phyloP scores from a whole-genome alignment of 2,888 invertebrate species.

The Campaea margaritaria region DNA sequence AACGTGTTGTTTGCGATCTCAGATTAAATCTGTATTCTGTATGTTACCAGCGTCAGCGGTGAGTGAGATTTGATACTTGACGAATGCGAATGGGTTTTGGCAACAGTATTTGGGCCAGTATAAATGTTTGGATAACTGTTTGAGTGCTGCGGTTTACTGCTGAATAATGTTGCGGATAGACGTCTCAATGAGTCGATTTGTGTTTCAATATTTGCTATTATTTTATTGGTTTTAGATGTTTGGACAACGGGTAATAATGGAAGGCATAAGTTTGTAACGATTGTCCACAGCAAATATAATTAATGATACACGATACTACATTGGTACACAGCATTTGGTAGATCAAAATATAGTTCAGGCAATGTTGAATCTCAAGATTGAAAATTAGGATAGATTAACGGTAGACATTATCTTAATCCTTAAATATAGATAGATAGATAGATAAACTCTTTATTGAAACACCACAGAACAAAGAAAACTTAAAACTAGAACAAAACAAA shows the following conservation, averaged over 20 bases:
- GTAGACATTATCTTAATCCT: too few relatives aligned
- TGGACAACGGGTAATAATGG: neutral
- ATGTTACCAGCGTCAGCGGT: constrained; percentile 21
- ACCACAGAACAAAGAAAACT: too few relatives aligned
- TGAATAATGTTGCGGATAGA: constrained; percentile 22
- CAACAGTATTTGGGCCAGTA: constrained; percentile 45
- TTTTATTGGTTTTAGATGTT: constrained; percentile 18
- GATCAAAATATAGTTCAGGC: too few relatives aligned
- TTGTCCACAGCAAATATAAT: too few relatives aligned
- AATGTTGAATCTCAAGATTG: too few relatives aligned
- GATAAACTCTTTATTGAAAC: too few relatives aligned
- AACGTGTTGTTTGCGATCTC: constrained; percentile 28
- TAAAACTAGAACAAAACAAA: too few relatives aligned
- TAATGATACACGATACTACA: too few relatives aligned
- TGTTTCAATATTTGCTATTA: constrained; percentile 20
- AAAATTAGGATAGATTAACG: too few relatives aligned
- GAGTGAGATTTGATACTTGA: constrained; percentile 46
- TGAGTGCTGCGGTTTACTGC: constrained; percentile 37
- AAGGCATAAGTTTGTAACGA: neutral
- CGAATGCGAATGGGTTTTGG: constrained; percentile 44
- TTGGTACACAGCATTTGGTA: too few relatives aligned
- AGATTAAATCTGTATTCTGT: constrained; percentile 21
- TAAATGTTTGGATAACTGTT: constrained; percentile 43
- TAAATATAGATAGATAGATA: too few relatives aligned
- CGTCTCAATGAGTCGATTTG: constrained; percentile 29